Conservation (phyloP, 2,113 vertebrate genomes). For the Pholis gunnellus region DNA sequence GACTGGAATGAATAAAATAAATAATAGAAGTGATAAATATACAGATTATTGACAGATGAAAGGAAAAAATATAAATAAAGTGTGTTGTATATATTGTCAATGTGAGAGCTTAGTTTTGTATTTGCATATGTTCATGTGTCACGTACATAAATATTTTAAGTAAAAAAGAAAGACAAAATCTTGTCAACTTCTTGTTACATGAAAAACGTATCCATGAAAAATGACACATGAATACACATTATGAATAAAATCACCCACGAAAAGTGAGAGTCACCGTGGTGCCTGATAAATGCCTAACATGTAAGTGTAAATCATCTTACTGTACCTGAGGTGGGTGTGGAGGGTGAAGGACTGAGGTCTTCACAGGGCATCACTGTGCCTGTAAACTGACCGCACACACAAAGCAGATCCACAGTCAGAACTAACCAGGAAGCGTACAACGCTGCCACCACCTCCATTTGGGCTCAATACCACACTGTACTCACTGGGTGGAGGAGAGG, state of each 20-base stretch:
- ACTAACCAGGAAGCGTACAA: slow-evolving; percentile 15
- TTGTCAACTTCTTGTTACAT: background rate
- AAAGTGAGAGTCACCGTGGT: background rate
- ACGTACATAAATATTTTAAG: background rate
- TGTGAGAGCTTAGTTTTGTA: background rate
- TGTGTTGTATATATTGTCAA: background rate
- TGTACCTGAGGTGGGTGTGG: slow-evolving; percentile 86
- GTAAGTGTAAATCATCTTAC: slow-evolving; percentile 25
- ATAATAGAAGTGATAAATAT: background rate
- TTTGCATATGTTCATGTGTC: slow-evolving; percentile 1
- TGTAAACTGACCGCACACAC: slow-evolving; percentile 75
- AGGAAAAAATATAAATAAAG: background rate
- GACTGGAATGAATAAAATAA: background rate
- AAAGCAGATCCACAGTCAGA: slow-evolving; percentile 45
- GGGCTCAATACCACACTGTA: background rate
- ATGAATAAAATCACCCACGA: background rate
- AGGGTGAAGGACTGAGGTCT: slow-evolving; percentile 82
- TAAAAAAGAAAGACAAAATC: background rate
- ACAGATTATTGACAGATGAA: background rate
- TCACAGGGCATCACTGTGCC: slow-evolving; percentile 86
- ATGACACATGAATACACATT: background rate
- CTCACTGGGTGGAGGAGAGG: slow-evolving; percentile 66
- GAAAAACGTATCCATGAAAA: background rate
- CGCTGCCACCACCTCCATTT: background rate
- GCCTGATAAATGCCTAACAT: background rate